Conservation (phyloP, 2,797 vertebrate genomes). For the Microcaecilia unicolor region DNA sequence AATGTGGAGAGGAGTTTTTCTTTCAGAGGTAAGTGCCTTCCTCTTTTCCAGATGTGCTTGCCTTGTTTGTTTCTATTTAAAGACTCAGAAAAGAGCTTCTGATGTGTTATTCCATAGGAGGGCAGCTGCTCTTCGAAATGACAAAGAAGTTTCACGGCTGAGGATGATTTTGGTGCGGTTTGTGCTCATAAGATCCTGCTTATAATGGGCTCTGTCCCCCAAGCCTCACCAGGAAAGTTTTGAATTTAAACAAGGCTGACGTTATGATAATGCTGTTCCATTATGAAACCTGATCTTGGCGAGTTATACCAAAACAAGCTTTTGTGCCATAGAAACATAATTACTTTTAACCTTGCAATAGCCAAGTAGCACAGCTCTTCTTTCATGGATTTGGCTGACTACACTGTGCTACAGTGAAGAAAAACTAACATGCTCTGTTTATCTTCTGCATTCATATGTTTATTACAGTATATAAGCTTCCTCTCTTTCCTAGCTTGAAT, state of each 20-base stretch:
- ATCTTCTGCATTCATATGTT: too few species aligned
- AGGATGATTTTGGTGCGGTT: constrained; percentile 33
- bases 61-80: constrained; percentile 37
- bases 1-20: too few species aligned
- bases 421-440: too few species aligned
- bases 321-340: too few species aligned
- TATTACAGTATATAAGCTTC: too few species aligned
- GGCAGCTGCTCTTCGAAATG: constrained; percentile 39
- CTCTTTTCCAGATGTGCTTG: not conserved
- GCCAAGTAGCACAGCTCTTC: too few species aligned
- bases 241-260: constrained; percentile 50
- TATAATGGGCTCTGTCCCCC: constrained; percentile 24
- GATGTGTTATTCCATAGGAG: constrained; percentile 31
- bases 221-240: constrained; percentile 30
- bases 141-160: constrained; percentile 40
- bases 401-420: too few species aligned
- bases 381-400: too few species aligned
- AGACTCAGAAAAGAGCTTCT: constrained; percentile 25
- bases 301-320: constrained; percentile 25
- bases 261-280: constrained; percentile 33
- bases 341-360: too few species aligned
- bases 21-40: too few species aligned
- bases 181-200: constrained; percentile 38
- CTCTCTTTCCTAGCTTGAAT: too few species aligned
- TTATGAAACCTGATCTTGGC: constrained; percentile 28